Evolutionary conservation across 1,140 invertebrate species (phyloP).

Genomic region (Drosophila subobscura): DNA sequence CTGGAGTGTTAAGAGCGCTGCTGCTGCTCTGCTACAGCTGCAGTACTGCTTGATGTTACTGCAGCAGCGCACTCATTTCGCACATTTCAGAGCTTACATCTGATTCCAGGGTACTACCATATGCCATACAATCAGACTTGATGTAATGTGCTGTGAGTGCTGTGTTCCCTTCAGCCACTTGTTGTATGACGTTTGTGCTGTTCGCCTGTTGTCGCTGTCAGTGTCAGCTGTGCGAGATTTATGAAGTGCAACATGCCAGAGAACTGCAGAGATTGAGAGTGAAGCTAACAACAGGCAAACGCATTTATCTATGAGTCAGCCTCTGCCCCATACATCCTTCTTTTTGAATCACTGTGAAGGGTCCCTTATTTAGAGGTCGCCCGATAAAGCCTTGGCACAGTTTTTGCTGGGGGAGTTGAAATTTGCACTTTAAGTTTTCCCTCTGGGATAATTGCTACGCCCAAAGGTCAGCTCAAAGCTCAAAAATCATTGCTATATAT

Average conservation of each 20-base stretch:
- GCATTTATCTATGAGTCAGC: constrained; percentile 32
- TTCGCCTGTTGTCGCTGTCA: constrained; percentile 61
- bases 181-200: constrained; percentile 50
- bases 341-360: constrained; percentile 7
- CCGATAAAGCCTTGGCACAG: constrained; percentile 52
- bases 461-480: constrained; percentile 12
- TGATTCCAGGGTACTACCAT: constrained; percentile 9
- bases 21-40: no score
- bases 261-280: constrained; percentile 54
- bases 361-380: constrained; percentile 39
- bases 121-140: neutral
- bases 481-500: constrained; percentile 12
- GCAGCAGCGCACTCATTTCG: no score
- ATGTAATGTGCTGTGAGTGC: constrained; percentile 2
- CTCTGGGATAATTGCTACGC: neutral
- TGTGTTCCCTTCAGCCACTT: constrained; percentile 57
- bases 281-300: constrained; percentile 1
- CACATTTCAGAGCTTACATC: no score
- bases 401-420: constrained; percentile 13
- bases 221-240: constrained; percentile 73
- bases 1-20: no score
- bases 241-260: constrained; percentile 71
- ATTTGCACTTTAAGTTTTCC: neutral
- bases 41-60: no score
- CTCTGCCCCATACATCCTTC: neutral